These are phyloP conservation scores for Xiphophorus maculatus DNA, from an alignment of 2,113 vertebrate species.

Conservation along the genomic window DNA sequence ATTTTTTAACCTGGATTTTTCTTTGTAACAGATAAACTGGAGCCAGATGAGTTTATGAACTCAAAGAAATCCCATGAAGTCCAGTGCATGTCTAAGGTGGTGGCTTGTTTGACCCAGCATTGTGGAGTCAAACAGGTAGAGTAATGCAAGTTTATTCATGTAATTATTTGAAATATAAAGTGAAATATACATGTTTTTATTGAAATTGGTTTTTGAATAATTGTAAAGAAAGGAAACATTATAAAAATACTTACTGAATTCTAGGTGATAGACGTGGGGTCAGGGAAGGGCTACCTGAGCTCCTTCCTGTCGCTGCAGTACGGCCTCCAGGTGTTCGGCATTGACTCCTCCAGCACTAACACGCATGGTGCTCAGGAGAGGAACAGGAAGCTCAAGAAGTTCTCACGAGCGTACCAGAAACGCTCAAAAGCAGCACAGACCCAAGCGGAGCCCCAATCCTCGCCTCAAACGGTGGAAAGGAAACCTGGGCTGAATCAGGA, in stretches of 20 bases:
- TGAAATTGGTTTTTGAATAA: neutral
- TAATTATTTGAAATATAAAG: neutral
- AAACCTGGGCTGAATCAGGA: slow-evolving; percentile 2
- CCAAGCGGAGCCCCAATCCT: neutral
- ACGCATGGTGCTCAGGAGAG: slow-evolving; percentile 92
- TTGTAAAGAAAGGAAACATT: neutral
- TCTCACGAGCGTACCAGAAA: slow-evolving; percentile 85
- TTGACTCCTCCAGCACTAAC: slow-evolving; percentile 92
- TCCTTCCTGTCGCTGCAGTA: slow-evolving; percentile 93
- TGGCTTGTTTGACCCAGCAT: slow-evolving; percentile 79
- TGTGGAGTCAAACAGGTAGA: slow-evolving; percentile 88
- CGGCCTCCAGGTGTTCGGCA: slow-evolving; percentile 91
- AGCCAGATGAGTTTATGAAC: slow-evolving; percentile 92
- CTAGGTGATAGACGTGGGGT: slow-evolving; percentile 95
- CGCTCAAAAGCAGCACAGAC: slow-evolving; percentile 7
- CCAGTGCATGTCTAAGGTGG: slow-evolving; percentile 89
- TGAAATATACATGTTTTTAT: neutral
- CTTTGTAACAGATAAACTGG: slow-evolving; percentile 69
- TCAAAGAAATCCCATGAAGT: slow-evolving; percentile 97
- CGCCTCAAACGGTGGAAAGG: slow-evolving; percentile 1
- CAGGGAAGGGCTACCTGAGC: slow-evolving; percentile 96
- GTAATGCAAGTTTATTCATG: neutral
- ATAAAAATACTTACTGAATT: neutral
- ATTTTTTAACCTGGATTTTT: neutral
- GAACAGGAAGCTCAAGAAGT: slow-evolving; percentile 94